Conservation (phyloP, 2,888 invertebrate species). For the Sericinus montela region DNA sequence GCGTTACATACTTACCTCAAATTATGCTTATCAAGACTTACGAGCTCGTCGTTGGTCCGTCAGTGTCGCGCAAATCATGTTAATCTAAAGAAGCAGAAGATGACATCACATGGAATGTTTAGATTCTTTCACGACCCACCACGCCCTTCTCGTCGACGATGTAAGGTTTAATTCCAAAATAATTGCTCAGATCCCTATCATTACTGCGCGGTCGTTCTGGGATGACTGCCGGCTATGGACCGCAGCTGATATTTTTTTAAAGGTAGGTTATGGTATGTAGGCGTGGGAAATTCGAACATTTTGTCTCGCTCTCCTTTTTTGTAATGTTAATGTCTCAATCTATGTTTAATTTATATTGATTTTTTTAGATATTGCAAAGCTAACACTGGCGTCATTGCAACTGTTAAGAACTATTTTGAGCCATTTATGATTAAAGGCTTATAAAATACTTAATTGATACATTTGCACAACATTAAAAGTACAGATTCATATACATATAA, state of each 20-base stretch:
- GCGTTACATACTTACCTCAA: too few relatives aligned
- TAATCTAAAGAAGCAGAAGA: constrained; percentile 28
- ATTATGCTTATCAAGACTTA: too few relatives aligned
- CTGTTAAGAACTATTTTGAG: too few relatives aligned
- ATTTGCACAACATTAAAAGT: too few relatives aligned
- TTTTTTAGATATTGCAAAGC: background rate
- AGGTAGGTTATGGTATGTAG: constrained; percentile 37
- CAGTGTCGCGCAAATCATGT: constrained; percentile 6
- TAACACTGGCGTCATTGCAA: background rate
- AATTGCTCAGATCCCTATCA: constrained; percentile 70
- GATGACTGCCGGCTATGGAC: constrained; percentile 60
- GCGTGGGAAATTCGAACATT: constrained; percentile 53
- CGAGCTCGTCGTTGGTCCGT: too few relatives aligned
- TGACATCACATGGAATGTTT: constrained; percentile 46
- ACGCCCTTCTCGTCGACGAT: constrained; percentile 42
- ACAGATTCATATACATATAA: too few relatives aligned
- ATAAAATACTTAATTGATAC: too few relatives aligned
- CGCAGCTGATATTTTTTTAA: constrained; percentile 41
- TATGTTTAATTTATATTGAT: constrained; percentile 21
- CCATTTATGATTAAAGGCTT: too few relatives aligned
- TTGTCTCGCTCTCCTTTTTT: constrained; percentile 43
- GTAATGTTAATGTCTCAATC: constrained; percentile 52
- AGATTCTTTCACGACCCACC: constrained; percentile 41
- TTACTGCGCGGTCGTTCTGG: constrained; percentile 51
- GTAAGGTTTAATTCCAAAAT: constrained; percentile 54